phyloP scores from a whole-genome alignment of 2,797 vertebrate species.

The Betta splendens region DNA sequence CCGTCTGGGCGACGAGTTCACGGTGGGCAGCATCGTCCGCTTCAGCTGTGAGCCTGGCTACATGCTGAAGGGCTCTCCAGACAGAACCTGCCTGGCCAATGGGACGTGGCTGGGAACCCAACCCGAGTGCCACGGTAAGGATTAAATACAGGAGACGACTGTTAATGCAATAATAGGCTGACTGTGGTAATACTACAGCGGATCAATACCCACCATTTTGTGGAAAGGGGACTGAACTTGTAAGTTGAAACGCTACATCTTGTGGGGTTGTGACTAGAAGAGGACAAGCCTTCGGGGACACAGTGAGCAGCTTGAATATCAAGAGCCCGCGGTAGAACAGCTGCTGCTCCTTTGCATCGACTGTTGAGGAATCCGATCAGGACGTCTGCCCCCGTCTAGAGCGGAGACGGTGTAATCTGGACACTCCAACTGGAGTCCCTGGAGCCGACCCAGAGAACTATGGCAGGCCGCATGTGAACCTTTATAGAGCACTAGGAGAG shows the following conservation, averaged over 20 bases:
- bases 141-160: neutral
- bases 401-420: constrained; percentile 17
- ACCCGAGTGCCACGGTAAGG: constrained; percentile 93
- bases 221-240: constrained; percentile 2
- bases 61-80: constrained; percentile 86
- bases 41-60: constrained; percentile 97
- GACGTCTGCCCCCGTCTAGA: neutral
- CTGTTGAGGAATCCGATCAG: constrained; percentile 23
- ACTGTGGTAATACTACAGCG: constrained; percentile 5
- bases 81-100: constrained; percentile 87
- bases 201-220: constrained; percentile 7
- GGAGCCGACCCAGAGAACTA: constrained; percentile 32
- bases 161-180: too few relatives aligned
- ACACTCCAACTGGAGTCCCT: constrained; percentile 35
- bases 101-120: constrained; percentile 90
- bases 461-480: constrained; percentile 36
- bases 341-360: constrained; percentile 3
- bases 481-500: constrained; percentile 6
- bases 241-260: neutral
- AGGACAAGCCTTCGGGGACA: neutral
- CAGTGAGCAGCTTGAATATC: constrained; percentile 10
- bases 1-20: constrained; percentile 90
- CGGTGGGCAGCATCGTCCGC: constrained; percentile 81
- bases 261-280: neutral
- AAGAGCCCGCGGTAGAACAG: constrained; percentile 15